Evolutionary conservation across 30 jellyfish, hydroid and myxozoan genomes (phyloP), one percentile per base, ranked within the genome.

Genomic region (Cassiopea xamachana): DNA sequence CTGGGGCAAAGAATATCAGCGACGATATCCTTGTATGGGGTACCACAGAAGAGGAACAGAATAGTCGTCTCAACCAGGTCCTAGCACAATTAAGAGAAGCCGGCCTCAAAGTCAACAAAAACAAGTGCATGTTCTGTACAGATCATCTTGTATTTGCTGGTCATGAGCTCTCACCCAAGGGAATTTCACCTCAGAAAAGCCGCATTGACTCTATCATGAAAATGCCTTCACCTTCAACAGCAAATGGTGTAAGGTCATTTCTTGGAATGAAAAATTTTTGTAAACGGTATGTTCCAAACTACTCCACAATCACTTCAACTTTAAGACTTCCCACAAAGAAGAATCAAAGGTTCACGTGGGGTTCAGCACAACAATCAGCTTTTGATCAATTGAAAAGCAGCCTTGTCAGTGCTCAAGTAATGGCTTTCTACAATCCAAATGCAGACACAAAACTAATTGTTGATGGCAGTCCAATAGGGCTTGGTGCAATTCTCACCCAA

Each of bases 1-100:
- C 70, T 14, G 93, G 92, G 7, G 85, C 86, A 17, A 79, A 64
- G 86, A 87, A 87, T 55, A 73, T 75, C 68, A 39, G 73, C 14
- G 93, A 75, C 46, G 93, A 86, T 64, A 86, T 86, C 86, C 76
- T 86, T 73, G 86, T 86, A 4, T 84, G 87, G 87, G 90, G 87
- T 45, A 64, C 73, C 27, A 68, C 73, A 45, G 72, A 27, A 68
- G 87, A 47, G 80, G 88, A 84, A 71, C 87, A 84, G 15, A 81
- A 84, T 59, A 87, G 17, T 67, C 74, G 88, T 15, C 80, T 71
- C 68, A 48, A 60, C 67, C 60, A 2, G 48, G 90, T 81, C 68
- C 81, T 81, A 55, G 64, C 7, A 55, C 12, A 10, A 6, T 10
- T 55, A 55, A 55, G 79, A 19, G 48, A 69, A n/a, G 79, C 1